phyloP scores from a whole-genome alignment of 2,797 vertebrate genomes.

The Anguilla obscura region DNA sequence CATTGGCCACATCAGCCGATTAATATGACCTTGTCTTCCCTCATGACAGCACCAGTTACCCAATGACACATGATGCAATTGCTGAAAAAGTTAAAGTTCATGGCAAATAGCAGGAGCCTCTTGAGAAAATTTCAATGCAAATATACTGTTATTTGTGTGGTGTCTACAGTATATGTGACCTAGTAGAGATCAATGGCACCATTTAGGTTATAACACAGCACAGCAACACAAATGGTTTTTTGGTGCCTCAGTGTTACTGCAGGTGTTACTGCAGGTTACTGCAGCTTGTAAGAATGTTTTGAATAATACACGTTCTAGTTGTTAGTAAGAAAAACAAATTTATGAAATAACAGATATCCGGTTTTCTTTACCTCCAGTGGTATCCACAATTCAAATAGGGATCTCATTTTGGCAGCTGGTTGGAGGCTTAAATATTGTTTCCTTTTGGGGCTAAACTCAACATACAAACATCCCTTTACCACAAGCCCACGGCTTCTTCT shows the following conservation, averaged over 20 bases:
- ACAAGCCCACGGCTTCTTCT: neutral
- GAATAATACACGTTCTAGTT: neutral
- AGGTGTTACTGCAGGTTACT: neutral
- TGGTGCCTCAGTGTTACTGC: neutral
- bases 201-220: neutral
- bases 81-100: neutral
- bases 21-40: neutral
- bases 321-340: neutral
- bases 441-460: constrained; percentile 3
- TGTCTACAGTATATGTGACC: neutral
- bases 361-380: neutral
- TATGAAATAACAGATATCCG: neutral
- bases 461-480: neutral
- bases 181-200: neutral
- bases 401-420: neutral
- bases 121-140: neutral
- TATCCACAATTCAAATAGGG: neutral
- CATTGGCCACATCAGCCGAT: constrained; percentile 8
- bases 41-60: constrained; percentile 12
- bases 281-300: neutral
- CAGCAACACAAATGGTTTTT: neutral
- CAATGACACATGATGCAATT: constrained; percentile 15
- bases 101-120: neutral
- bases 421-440: neutral
- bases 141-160: neutral